Conservation (phyloP, 2,797 vertebrate genomes). For the Characodon lateralis region DNA sequence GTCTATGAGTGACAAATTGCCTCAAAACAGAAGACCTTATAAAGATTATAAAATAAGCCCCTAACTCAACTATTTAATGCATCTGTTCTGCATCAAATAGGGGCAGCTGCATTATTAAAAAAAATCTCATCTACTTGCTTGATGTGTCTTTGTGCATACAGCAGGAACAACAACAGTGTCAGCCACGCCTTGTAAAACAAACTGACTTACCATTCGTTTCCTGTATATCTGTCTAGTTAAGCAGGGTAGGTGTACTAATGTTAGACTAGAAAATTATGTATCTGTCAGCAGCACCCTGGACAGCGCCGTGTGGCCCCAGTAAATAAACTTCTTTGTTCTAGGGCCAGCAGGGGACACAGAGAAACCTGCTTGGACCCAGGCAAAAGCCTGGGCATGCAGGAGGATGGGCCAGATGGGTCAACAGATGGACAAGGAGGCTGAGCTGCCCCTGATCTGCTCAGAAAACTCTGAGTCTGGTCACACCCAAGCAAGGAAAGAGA, state of each 20-base stretch:
- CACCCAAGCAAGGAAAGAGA: slow-evolving; percentile 51
- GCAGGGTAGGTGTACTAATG: slow-evolving; percentile 64
- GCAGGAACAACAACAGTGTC: slow-evolving; percentile 31
- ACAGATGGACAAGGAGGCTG: slow-evolving; percentile 90
- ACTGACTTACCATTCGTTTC: slow-evolving; percentile 39
- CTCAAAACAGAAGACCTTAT: neutral
- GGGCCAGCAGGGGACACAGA: slow-evolving; percentile 62
- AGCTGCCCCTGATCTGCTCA: slow-evolving; percentile 77
- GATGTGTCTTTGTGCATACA: slow-evolving; percentile 38
- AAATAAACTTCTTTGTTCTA: slow-evolving; percentile 70
- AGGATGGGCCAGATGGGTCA: slow-evolving; percentile 87
- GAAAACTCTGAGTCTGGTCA: slow-evolving; percentile 69
- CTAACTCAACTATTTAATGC: neutral
- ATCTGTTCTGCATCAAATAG: neutral
- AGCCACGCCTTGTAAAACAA: slow-evolving; percentile 42
- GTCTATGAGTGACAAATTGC: no score
- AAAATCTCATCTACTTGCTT: slow-evolving; percentile 5
- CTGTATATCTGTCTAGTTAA: slow-evolving; percentile 52
- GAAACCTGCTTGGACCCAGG: slow-evolving; percentile 43
- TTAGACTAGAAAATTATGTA: slow-evolving; percentile 57
- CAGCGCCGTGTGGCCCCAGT: slow-evolving; percentile 75
- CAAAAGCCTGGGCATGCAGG: slow-evolving; percentile 46
- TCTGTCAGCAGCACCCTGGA: slow-evolving; percentile 84
- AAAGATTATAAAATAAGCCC: neutral
- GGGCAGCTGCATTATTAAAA: slow-evolving; percentile 10